Evolutionary conservation across 2,888 invertebrate genomes (phyloP), one percentile per base, ranked within the genome.

Genomic region (Zhuqinia jingwanae): DNA sequence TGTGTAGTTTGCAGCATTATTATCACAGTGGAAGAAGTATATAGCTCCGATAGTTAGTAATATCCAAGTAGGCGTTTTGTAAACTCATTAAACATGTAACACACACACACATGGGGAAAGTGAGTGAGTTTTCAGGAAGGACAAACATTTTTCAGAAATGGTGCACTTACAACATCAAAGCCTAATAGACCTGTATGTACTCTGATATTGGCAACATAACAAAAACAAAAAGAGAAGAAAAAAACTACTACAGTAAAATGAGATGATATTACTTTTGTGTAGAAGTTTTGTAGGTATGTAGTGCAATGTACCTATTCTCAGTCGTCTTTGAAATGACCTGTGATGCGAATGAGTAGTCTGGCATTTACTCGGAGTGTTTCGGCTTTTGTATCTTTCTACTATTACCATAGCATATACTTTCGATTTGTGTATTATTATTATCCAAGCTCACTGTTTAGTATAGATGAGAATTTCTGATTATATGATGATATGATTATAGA

Each of bases 301-400:
- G 65, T 36, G 65, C 65, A 42, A 20, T 70, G 47, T 27, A 47
- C n/a, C 47, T 47, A 47, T 25, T 22, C 45, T 70, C 87, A 76
- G 42, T 87, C 68, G 88, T 80, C 88, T 88, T 88, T 88, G 70
- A 85, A 85, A 88, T 88, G 88, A 88, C 88, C 88, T 88, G 36
- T 36, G 36, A 36, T 6, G 36, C 36, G 36, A 36, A 36, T 36
- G 85, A 77, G 42, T 68, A 53, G 80, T 80, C 85, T 76, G 73
- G 68, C 53, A 53, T n/a, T 25, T 11, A 60, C 45, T 88, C 88
- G 88, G 88, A 58, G 58, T n/a, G 20, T 56, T 70, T 85, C 88
- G 88, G 88, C 25, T 80, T 56, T 76, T 56, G 20, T 65, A 68
- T 42, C 68, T 20, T 50, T 25, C 25, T 25, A 47, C 70, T n/a